These are phyloP conservation scores for Andrena trimmerana DNA, from an alignment of 2,888 invertebrate species.

Conservation along the genomic window DNA sequence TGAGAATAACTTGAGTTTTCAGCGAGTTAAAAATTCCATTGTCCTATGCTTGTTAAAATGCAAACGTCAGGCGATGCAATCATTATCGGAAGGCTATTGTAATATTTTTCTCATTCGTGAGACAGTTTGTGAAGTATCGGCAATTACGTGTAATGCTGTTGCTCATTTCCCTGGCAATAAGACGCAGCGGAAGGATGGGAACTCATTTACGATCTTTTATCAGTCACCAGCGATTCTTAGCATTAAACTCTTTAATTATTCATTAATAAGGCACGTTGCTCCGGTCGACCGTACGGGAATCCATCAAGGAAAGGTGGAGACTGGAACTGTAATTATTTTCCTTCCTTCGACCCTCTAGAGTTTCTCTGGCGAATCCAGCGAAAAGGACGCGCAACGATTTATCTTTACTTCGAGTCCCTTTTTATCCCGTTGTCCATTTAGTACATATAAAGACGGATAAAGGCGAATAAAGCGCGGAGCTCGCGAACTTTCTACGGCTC, in stretches of 20 bases:
- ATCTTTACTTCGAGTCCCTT: conserved; percentile 53
- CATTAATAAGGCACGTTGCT: conserved; percentile 70
- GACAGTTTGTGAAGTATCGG: conserved; percentile 32
- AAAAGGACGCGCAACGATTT: conserved; percentile 66
- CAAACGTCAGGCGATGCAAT: conserved; percentile 42
- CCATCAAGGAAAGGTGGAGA: conserved; percentile 65
- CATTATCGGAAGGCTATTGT: conserved; percentile 12
- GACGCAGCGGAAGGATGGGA: conserved; percentile 37
- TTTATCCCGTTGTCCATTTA: conserved; percentile 7
- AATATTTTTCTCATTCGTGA: conserved; percentile 39
- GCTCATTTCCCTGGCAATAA: conserved; percentile 35
- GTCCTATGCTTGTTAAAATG: conserved; percentile 11
- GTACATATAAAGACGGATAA: conserved; percentile 17
- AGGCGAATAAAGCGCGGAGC: not conserved
- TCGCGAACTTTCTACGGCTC: not conserved
- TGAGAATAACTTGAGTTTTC: too few species aligned
- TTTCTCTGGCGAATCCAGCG: conserved; percentile 47
- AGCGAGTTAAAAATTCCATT: conserved; percentile 19
- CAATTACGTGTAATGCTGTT: conserved; percentile 41
- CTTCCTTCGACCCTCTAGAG: conserved; percentile 64
- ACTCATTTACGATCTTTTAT: conserved; percentile 53
- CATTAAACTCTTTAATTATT: conserved; percentile 73
- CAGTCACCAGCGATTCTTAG: conserved; percentile 41
- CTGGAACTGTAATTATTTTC: conserved; percentile 77
- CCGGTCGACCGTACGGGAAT: conserved; percentile 51